Evolutionary conservation across 2,888 invertebrate genomes (phyloP), one percentile per base, ranked within the genome.

Genomic region (Mycalesis mineus): DNA sequence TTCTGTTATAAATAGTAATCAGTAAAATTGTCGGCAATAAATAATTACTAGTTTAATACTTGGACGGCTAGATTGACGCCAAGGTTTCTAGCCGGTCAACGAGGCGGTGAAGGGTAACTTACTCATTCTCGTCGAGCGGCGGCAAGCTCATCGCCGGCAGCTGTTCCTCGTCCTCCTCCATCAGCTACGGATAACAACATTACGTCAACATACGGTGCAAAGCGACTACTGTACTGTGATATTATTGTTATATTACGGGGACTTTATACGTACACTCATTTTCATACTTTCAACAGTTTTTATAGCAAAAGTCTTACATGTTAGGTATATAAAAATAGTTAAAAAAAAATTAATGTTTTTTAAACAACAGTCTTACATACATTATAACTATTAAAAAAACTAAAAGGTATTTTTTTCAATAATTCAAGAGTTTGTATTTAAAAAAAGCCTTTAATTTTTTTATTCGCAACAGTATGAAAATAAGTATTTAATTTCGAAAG

Each of bases 141-240:
- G 88, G 87, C 72, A 88, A 80, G 68, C 75, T 75, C 68, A 76
- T 65, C 59, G 78, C 66, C 49, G 82, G 74, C 31, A 84, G 71
- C 60, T 82, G 78, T 55, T 84, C 84, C 45, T 84, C 52, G 4
- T 51, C 86, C 28, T 80, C 84, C 65, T 86, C 82, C 80, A 84
- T 75, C 57, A 87, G 81, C 87, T 87, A 86, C 68, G 79, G 71
- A 78, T 69, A 72, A 78, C 69, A 82, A 74, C 73, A 68, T 80
- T 74, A 85, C 78, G 79, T 87, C 85, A 88, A 86, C 68, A 80
- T 87, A 87, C 87, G 72, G 88, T 88, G 88, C 88, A 56, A 87
- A 88, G 87, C 88, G 67, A 68, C 88, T 88, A 87, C 53, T 36
- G 2, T 88, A 81, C 63, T 57, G 72, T 78, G 77, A 68, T 65